Percentiles rank a stretch among this genome's conserved stretches.
Conservation (phyloP, 2,797 vertebrate species). For the Apogon talboti region DNA sequence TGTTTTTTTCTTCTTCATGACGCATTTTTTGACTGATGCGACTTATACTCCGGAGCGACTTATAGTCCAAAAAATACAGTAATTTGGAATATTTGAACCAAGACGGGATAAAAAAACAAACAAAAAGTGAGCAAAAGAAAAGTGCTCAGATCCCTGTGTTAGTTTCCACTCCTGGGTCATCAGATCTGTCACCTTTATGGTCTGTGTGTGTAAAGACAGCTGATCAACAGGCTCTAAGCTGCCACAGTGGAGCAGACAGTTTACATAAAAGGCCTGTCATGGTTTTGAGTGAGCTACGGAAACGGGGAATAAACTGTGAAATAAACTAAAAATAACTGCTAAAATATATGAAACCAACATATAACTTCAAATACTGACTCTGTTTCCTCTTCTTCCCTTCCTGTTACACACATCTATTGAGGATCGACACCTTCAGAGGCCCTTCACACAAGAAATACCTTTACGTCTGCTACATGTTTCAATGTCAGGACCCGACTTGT, state of each 20-base stretch:
- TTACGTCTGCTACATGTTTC: slow-evolving; percentile 59
- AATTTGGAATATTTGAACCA: slow-evolving; percentile 3
- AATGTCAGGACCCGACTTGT: slow-evolving; percentile 81
- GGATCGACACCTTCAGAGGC: slow-evolving; percentile 41
- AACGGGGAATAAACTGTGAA: slow-evolving; percentile 24
- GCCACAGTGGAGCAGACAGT: slow-evolving; percentile 22
- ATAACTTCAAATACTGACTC: background rate
- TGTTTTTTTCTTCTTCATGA: no score
- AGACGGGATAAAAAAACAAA: background rate
- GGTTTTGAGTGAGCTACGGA: slow-evolving; percentile 11
- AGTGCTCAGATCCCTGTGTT: slow-evolving; percentile 15
- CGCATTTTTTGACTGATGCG: no score
- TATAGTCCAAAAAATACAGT: no score
- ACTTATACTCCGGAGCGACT: no score
- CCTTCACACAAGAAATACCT: slow-evolving; percentile 72
- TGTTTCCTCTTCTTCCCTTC: slow-evolving; percentile 38
- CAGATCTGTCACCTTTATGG: slow-evolving; percentile 48
- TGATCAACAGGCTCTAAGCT: slow-evolving; percentile 48
- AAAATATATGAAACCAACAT: no score
- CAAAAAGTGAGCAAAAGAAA: background rate
- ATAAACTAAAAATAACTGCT: background rate
- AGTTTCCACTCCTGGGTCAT: slow-evolving; percentile 31
- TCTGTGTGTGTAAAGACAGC: slow-evolving; percentile 15
- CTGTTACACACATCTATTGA: slow-evolving; percentile 10
- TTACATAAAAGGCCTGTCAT: slow-evolving; percentile 15